Evolutionary conservation across 2,797 vertebrate genomes (phyloP).

Genomic region (Phrynocephalus vlangalii): DNA sequence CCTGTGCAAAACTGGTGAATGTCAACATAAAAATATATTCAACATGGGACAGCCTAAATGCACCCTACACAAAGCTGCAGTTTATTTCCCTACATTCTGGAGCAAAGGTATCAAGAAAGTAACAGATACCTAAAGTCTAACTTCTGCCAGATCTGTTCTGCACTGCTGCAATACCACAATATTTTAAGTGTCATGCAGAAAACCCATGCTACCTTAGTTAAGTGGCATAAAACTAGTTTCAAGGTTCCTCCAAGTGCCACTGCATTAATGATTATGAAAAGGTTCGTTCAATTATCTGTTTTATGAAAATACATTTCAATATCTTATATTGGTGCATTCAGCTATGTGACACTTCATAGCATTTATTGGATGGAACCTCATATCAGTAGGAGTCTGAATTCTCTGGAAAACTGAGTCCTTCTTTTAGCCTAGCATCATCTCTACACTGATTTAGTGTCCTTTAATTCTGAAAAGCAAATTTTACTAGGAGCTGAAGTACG

Average conservation of each 20-base stretch:
- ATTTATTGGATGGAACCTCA: neutral
- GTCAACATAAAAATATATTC: constrained; percentile 5
- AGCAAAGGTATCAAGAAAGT: neutral
- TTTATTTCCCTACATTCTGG: neutral
- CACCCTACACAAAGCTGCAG: neutral
- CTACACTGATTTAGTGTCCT: neutral
- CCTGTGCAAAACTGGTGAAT: neutral
- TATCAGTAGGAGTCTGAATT: no score
- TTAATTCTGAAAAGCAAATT: no score
- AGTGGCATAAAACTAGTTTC: constrained; percentile 1
- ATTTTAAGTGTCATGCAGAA: neutral
- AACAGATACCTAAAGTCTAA: constrained; percentile 9
- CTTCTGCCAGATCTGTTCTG: neutral
- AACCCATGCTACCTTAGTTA: constrained; percentile 2
- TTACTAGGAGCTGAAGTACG: no score
- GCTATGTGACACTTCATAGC: neutral
- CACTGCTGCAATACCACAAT: constrained; percentile 11
- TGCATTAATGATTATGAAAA: neutral
- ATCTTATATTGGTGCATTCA: neutral
- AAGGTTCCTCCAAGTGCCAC: neutral
- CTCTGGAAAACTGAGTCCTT: neutral
- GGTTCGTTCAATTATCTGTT: neutral
- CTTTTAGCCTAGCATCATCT: neutral
- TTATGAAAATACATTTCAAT: neutral
- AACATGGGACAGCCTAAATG: neutral